These are phyloP conservation scores for Melitaea athalia DNA, from an alignment of 2,888 invertebrate species.

Conservation along the genomic window DNA sequence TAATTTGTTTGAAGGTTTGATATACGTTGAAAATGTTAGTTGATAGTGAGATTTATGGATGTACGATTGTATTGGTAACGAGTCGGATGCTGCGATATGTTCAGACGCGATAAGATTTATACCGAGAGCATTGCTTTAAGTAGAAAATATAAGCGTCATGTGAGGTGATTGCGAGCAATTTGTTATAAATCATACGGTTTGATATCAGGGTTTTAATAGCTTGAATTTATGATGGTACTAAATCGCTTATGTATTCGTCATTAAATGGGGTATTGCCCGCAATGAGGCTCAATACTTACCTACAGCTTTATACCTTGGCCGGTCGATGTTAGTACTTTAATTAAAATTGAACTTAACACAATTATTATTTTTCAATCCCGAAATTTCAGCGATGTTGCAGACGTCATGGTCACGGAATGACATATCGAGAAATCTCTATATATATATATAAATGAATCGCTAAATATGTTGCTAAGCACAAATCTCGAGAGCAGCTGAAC, in stretches of 20 bases:
- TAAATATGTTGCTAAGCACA: no score
- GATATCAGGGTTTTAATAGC: neutral
- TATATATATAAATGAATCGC: no score
- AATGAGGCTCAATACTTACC: neutral
- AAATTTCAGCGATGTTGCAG: no score
- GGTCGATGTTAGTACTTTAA: no score
- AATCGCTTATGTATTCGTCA: neutral
- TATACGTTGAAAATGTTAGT: slow-evolving; percentile 33
- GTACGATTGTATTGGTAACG: slow-evolving; percentile 33
- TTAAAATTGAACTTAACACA: no score
- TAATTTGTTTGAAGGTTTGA: slow-evolving; percentile 37
- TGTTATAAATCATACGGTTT: slow-evolving; percentile 18
- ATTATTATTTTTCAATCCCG: no score
- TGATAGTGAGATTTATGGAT: slow-evolving; percentile 35
- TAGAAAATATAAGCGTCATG: slow-evolving; percentile 14
- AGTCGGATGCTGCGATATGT: slow-evolving; percentile 21
- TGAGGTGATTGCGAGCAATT: slow-evolving; percentile 11
- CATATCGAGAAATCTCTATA: no score
- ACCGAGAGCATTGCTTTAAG: slow-evolving; percentile 13
- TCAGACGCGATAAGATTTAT: slow-evolving; percentile 21
- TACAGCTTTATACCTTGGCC: no score
- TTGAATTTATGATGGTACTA: neutral
- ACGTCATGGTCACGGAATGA: no score
- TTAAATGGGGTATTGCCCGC: neutral
- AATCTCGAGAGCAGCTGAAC: no score